A percentile compares a stretch with the other conserved stretches of the same genome.
phyloP scores from a whole-genome alignment of 2,888 invertebrate genomes.

The Folsomia manolachei region DNA sequence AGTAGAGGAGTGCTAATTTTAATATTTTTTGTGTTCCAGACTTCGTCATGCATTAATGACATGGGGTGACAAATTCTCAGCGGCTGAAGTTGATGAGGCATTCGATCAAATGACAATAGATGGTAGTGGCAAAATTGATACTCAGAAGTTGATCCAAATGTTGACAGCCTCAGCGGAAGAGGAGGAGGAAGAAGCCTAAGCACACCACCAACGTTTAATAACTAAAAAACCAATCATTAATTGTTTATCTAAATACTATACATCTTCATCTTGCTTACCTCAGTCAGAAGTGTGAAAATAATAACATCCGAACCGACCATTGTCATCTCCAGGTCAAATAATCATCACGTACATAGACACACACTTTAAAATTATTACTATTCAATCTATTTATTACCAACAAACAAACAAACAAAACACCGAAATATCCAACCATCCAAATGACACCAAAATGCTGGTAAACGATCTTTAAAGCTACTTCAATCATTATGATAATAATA shows the following conservation, averaged over 20 bases:
- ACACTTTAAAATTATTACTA: not conserved
- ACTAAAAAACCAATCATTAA: conserved; percentile 20
- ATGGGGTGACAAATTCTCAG: conserved; percentile 88
- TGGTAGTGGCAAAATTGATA: conserved; percentile 85
- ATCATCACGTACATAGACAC: not conserved
- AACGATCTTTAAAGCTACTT: conserved; percentile 13
- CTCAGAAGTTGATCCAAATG: conserved; percentile 79
- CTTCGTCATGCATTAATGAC: conserved; percentile 87
- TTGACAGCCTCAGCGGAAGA: conserved; percentile 82
- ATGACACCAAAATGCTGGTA: conserved; percentile 12
- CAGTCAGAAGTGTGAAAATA: conserved; percentile 11
- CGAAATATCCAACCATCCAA: not conserved
- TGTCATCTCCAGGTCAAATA: not conserved
- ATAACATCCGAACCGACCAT: not conserved
- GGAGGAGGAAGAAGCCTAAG: conserved; percentile 61
- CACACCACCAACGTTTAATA: conserved; percentile 7
- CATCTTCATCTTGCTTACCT: conserved; percentile 22
- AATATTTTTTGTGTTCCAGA: conserved; percentile 55
- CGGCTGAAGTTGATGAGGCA: conserved; percentile 85
- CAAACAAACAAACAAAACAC: not conserved
- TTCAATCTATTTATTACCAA: not conserved
- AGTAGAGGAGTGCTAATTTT: not conserved
- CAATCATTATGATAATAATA: conserved; percentile 16
- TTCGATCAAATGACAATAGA: conserved; percentile 87
- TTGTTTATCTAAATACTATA: conserved; percentile 20